Percentiles rank a stretch among this genome's conserved stretches.
These are phyloP conservation scores for Aldabrachelys gigantea DNA, from an alignment of 2,113 vertebrate species.

Conservation along the genomic window DNA sequence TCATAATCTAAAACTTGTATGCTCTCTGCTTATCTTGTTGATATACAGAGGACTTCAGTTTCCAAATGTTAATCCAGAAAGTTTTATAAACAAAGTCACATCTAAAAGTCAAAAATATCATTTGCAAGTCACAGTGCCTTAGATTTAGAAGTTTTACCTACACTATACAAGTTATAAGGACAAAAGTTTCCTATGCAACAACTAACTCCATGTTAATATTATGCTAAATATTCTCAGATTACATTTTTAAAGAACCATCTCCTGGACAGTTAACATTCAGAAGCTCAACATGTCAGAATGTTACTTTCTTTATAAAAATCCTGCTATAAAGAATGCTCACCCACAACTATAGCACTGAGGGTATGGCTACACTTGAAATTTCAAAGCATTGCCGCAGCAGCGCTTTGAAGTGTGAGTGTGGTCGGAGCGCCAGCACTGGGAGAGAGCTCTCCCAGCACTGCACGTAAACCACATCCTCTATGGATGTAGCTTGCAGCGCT, in stretches of 20 bases:
- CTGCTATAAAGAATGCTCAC: neutral
- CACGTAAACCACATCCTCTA: no score
- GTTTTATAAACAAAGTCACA: neutral
- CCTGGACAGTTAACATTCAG: neutral
- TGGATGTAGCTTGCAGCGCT: no score
- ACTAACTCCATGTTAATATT: neutral
- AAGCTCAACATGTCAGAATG: neutral
- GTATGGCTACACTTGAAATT: no score
- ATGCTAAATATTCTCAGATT: neutral
- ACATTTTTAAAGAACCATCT: neutral
- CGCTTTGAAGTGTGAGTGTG: no score
- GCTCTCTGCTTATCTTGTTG: neutral
- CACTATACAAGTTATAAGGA: neutral
- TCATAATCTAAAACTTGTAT: no score
- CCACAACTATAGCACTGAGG: neutral
- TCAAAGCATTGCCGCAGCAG: no score
- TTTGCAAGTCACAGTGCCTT: neutral
- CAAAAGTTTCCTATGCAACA: neutral
- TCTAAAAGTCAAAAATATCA: neutral
- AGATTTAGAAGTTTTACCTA: neutral
- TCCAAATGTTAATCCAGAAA: neutral
- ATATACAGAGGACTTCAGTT: neutral
- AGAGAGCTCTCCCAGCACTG: no score
- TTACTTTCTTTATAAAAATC: slow-evolving; percentile 8
- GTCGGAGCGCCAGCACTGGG: no score